Evolutionary conservation across 2,797 vertebrate genomes (phyloP), one percentile per base, ranked within the genome.

Genomic region (Heliangelus exortis): DNA sequence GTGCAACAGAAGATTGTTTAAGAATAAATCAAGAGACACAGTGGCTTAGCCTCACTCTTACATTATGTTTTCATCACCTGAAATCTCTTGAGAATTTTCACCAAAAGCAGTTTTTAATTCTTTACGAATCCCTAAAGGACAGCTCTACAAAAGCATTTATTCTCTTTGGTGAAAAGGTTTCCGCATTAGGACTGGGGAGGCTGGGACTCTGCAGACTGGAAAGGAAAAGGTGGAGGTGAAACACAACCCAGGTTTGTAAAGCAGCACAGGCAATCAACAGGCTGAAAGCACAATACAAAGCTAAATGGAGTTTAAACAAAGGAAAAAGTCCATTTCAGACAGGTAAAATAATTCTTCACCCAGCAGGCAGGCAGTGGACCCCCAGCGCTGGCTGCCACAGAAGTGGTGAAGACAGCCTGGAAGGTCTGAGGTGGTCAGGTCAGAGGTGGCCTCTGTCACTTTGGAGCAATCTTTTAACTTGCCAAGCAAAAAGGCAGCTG

Each of bases 301-400:
- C 10, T 18, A 4, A 43, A 45, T 22, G 5, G 19, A 74, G 12
- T 34, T 72, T 72, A 19, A 23, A 77, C 67, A 9, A 12, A 80
- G 18, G 41, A 10, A 51, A 51, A 73, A 25, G 22, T 15, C 13
- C 13, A 20, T 22, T 69, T 51, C 10, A 55, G 85, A 61, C 7
- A 51, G 17, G 19, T 16, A 18, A 71, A 69, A 51, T 23, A 3
- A 23, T 43, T 78, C 28, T 65, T 54, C 19, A 36, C 26, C 31
- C 55, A 55, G 29, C 1, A 1, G 8, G 26, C 39, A 89, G 9
- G 26, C 39, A 89, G 69, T 77, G 28, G 19, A 25, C 12, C 7
- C 41, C 54, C 21, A 0, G 0, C 66, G 36, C 25, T 29, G 31
- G 34, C 54, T 53, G 66, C 23, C 29, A 12, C 1, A 0, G 26